Evolutionary conservation across 2,113 vertebrate species (phyloP).

Genomic region (Phasianus colchicus): DNA sequence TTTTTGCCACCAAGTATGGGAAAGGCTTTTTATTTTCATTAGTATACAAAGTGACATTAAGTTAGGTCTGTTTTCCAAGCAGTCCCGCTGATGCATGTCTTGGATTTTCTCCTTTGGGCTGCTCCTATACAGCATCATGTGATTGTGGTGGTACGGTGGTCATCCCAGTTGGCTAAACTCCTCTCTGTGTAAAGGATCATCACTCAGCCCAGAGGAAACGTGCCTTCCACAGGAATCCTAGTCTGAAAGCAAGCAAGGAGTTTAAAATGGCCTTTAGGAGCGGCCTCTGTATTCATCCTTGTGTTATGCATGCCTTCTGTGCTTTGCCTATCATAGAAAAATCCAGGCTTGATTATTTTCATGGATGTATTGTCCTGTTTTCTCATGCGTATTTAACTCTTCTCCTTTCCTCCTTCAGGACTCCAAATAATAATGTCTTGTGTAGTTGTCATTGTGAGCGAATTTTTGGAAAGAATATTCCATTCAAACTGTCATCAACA

Average conservation of each 20-base stretch:
- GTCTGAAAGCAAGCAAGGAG: not conserved
- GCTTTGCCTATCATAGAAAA: not conserved
- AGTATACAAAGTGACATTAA: not conserved
- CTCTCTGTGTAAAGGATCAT: not conserved
- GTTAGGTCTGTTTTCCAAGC: not conserved
- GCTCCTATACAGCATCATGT: not conserved
- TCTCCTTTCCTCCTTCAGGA: not conserved
- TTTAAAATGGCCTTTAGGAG: not conserved
- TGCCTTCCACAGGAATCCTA: not conserved
- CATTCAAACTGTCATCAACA: not conserved
- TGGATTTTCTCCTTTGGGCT: not conserved
- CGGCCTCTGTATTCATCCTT: not conserved
- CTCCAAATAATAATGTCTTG: not conserved
- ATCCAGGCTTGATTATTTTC: not conserved
- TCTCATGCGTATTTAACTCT: not conserved
- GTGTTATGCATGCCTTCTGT: accelerated
- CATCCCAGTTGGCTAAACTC: not conserved
- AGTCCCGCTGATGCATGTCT: not conserved
- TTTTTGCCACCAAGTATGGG: not conserved
- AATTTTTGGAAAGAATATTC: not conserved
- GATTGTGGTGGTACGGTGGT: not conserved
- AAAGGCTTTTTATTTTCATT: not conserved
- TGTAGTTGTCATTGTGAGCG: not conserved
- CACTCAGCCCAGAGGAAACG: not conserved
- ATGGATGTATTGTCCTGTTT: not conserved